phyloP scores from a whole-genome alignment of 1,140 invertebrate genomes.

The Brachionus angularis region DNA sequence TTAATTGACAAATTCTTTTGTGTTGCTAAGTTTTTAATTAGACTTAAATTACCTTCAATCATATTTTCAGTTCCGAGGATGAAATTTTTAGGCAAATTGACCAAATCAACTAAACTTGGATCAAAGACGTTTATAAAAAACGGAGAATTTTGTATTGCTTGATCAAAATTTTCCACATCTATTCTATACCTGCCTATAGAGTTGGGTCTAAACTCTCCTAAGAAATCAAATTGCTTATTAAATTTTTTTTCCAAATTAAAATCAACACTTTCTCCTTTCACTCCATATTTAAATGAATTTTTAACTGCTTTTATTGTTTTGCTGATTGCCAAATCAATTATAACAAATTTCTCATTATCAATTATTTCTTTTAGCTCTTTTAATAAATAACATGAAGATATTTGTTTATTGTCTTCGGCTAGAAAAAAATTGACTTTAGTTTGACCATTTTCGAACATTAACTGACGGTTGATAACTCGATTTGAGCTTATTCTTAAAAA shows the following conservation, averaged over 20 bases:
- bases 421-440: slow-evolving; percentile 7
- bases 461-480: neutral
- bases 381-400: neutral
- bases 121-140: slow-evolving; percentile 55
- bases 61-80: slow-evolving; percentile 55
- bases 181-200: slow-evolving; percentile 1
- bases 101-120: slow-evolving; percentile 51
- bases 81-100: slow-evolving; percentile 52
- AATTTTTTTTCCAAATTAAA: neutral
- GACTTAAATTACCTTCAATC: slow-evolving; percentile 8
- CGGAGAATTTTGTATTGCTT: slow-evolving; percentile 48
- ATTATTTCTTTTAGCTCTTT: slow-evolving; percentile 20
- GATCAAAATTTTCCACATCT: slow-evolving; percentile 25
- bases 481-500: slow-evolving; percentile 11
- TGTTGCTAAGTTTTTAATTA: neutral
- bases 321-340: neutral
- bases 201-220: slow-evolving; percentile 4
- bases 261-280: slow-evolving; percentile 17
- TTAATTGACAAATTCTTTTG: neutral
- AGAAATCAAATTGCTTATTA: neutral
- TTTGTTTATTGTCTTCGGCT: neutral
- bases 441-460: slow-evolving; percentile 15
- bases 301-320: slow-evolving; percentile 9
- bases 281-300: slow-evolving; percentile 22
- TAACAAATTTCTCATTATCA: slow-evolving; percentile 20